These are phyloP conservation scores for Orchestia grillus DNA, from an alignment of 1,140 invertebrate species.

Conservation along the genomic window DNA sequence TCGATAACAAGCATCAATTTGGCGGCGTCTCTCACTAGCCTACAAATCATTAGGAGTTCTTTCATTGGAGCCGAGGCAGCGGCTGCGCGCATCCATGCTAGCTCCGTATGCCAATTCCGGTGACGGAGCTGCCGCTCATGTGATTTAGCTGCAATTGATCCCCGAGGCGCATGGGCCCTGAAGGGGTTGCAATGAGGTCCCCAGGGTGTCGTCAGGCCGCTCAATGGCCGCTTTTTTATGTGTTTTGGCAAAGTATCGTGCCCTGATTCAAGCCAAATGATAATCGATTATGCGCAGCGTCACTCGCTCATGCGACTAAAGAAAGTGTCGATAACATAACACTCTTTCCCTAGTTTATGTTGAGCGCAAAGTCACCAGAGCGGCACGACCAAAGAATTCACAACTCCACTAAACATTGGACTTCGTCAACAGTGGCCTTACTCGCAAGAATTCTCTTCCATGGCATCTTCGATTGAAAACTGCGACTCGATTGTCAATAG, in stretches of 20 bases:
- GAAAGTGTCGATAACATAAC: conserved; percentile 45
- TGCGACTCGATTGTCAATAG: neutral
- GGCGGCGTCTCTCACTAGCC: neutral
- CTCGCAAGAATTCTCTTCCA: neutral
- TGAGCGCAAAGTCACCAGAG: conserved; percentile 6
- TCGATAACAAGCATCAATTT: neutral
- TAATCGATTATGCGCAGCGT: conserved; percentile 55
- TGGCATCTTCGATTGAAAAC: neutral
- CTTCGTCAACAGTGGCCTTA: neutral
- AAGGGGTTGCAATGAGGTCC: conserved; percentile 27
- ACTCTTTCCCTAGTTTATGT: conserved; percentile 1
- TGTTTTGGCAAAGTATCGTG: neutral
- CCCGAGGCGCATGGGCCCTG: neutral
- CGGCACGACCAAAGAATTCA: neutral
- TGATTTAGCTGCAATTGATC: conserved; percentile 26
- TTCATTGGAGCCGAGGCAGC: neutral
- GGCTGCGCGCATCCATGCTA: neutral
- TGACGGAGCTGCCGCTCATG: neutral
- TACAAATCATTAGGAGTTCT: neutral
- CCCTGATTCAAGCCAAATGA: conserved; percentile 47
- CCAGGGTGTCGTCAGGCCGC: conserved; percentile 40
- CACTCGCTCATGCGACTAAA: conserved; percentile 43
- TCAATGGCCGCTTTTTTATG: conserved; percentile 29
- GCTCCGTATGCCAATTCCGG: neutral
- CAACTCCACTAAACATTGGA: conserved; percentile 44